Base-by-base conservation (phyloP, 2,113 vertebrate genomes). In the Pelvicachromis taeniatus region DNA sequence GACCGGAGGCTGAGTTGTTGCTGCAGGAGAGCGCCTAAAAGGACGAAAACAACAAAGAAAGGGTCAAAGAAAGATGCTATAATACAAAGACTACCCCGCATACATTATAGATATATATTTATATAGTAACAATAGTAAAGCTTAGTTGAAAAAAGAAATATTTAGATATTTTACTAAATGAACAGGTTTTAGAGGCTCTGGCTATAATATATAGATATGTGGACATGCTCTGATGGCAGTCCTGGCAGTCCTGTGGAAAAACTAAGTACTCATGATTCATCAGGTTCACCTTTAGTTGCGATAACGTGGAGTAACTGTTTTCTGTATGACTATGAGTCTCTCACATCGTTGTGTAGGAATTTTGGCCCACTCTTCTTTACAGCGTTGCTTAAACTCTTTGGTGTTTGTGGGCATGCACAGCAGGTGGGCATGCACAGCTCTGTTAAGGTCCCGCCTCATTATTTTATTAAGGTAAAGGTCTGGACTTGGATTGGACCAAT, bases 11-110 rank as follows among this genome's bases (percentile, higher is more conserved):
- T 99, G 99, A 83, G 95, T 93, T 19, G 91, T 96, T 61, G 97
- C 94, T 29, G 96, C 98, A 80, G 98, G 98, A 82, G 98, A 99
- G 92, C 99, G 97, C 96, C 99, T 99, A 93, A 86, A 88, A 82
- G 75, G 87, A 31, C 5, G n/a, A 78, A 65, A 31, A 9, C 38
- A 26, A 68, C 11, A 86, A 0, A 58, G 4, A 56, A 65, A 42
- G 12, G 26, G 8, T 9, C 35, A 19, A 19, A 70, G 19, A 23
- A 10, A 31, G 3, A 59, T 13, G 21, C 42, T 33, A 45, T 16
- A 45, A 78, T 16, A 12, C 26, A 50, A 52, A 26, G 65, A 11
- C 8, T 17, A 26, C 3, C 38, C 0, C 13, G 14, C 21, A 70
- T 26, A 2, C 42, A 38, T 33, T 33, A 33, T 33, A 33, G 6